These are phyloP conservation scores for Acrocephalus arundinaceus DNA, from an alignment of 2,113 vertebrate genomes.

Conservation along the genomic window DNA sequence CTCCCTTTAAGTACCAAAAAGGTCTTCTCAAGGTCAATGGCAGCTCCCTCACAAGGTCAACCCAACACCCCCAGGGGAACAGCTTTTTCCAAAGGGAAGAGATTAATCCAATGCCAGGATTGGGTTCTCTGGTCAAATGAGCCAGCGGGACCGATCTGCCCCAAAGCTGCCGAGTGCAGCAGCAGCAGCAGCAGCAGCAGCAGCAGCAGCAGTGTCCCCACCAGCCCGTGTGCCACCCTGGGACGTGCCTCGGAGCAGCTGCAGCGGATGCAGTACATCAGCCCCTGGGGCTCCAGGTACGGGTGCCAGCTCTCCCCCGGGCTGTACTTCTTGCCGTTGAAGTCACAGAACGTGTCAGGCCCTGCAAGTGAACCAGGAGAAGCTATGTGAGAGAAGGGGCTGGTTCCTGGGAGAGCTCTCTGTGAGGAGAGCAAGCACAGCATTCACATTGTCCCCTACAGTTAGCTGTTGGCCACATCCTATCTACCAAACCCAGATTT, in stretches of 20 bases:
- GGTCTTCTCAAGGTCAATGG: background rate
- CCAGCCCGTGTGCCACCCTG: rapidly evolving
- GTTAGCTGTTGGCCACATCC: background rate
- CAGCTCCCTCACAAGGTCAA: background rate
- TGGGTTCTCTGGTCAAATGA: background rate
- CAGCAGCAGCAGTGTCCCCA: background rate
- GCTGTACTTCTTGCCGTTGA: conserved; percentile 88
- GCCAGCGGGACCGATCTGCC: background rate
- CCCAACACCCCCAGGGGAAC: background rate
- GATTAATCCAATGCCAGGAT: rapidly evolving
- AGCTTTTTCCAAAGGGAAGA: background rate
- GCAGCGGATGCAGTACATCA: conserved; percentile 92
- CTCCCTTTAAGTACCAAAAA: background rate
- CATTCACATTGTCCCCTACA: rapidly evolving
- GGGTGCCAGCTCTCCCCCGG: conserved; percentile 96
- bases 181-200: background rate
- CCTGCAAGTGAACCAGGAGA: conserved; percentile 67
- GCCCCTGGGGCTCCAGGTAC: conserved; percentile 89
- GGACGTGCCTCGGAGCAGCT: conserved; percentile 85
- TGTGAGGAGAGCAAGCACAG: background rate
- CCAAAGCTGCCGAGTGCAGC: background rate
- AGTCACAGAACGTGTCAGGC: conserved; percentile 82
- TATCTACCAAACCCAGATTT: background rate
- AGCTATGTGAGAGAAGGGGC: rapidly evolving
- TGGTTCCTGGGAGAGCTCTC: background rate